A percentile compares a stretch with the other conserved stretches of the same genome.
These are phyloP conservation scores for Dinocampus coccinellae DNA, from an alignment of 2,888 invertebrate genomes.

Conservation along the genomic window DNA sequence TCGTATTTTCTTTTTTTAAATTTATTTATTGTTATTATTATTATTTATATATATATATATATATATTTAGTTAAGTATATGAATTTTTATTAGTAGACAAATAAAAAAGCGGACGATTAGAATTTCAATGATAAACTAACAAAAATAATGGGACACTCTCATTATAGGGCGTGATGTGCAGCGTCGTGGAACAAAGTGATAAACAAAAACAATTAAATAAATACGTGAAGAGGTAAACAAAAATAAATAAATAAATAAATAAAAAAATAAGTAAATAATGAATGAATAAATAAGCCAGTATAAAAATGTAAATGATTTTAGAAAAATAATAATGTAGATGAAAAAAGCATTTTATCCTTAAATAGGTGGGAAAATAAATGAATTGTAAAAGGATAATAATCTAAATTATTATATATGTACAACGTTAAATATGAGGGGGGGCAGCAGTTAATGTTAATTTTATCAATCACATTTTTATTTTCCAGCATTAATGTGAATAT, in stretches of 20 bases:
- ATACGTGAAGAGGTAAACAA: background rate
- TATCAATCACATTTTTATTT: background rate
- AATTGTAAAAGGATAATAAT: constrained; percentile 1
- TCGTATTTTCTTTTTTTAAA: too few species aligned
- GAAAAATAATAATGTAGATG: background rate
- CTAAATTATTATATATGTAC: background rate
- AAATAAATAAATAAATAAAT: too few species aligned
- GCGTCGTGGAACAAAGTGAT: background rate
- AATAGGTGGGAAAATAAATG: background rate
- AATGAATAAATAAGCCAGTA: background rate
- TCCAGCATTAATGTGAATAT: background rate
- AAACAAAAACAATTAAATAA: background rate
- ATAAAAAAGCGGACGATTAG: constrained; percentile 16
- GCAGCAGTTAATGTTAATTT: background rate
- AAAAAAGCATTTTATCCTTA: background rate
- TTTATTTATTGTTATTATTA: too few species aligned
- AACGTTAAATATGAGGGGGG: constrained; percentile 10
- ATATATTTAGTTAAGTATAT: background rate
- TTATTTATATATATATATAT: too few species aligned
- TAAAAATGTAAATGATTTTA: background rate
- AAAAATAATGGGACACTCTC: constrained; percentile 3
- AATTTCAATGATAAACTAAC: constrained; percentile 5
- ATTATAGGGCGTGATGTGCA: background rate
- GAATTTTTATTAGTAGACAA: constrained; percentile 41
- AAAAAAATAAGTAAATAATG: background rate